Percentiles rank a stretch among this genome's conserved stretches.
Evolutionary conservation across 2,113 vertebrate species (phyloP).

Genomic region (Tenrec ecaudatus): DNA sequence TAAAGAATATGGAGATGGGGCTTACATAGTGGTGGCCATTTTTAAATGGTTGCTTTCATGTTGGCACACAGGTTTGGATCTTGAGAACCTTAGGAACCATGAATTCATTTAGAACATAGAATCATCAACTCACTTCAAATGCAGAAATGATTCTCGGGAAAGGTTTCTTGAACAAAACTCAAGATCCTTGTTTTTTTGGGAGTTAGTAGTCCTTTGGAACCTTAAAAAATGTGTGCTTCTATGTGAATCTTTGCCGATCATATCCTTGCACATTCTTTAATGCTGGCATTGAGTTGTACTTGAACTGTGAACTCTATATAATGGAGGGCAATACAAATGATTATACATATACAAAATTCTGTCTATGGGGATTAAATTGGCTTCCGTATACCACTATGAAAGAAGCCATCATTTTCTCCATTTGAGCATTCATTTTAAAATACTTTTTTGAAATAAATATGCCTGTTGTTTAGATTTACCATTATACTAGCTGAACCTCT

Average conservation of each 20-base stretch:
- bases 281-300: not conserved
- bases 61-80: not conserved
- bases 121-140: not conserved
- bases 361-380: not conserved
- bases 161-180: not conserved
- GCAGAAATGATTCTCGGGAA: not conserved
- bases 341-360: not conserved
- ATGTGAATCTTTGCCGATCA: not conserved
- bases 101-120: not conserved
- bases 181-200: not conserved
- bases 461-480: not conserved
- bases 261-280: not conserved
- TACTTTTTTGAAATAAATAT: not conserved
- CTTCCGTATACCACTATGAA: not conserved
- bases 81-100: not conserved
- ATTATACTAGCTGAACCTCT: not conserved
- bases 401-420: not conserved
- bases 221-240: not conserved
- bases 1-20: not conserved
- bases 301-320: not conserved
- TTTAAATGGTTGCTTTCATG: not conserved
- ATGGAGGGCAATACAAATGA: not conserved
- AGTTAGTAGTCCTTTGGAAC: not conserved
- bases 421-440: not conserved
- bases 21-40: not conserved